A percentile compares a stretch with the other conserved stretches of the same genome.
Evolutionary conservation across 2,113 vertebrate genomes (phyloP).

Genomic region (Nipponia nippon): DNA sequence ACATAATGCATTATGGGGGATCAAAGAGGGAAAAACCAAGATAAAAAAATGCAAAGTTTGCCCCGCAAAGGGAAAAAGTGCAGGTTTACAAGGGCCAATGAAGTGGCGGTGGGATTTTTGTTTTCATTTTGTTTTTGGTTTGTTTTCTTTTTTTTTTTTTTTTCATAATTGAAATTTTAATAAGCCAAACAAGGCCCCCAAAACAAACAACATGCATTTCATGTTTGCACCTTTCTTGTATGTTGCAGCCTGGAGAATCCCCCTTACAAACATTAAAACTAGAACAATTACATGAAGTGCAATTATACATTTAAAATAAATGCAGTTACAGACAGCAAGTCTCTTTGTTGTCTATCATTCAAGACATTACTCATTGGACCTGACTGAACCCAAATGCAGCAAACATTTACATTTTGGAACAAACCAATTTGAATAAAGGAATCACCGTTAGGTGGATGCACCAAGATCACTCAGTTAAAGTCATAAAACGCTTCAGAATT

Average conservation of each 20-base stretch:
- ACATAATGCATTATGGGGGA: slow-evolving; percentile 99
- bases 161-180: slow-evolving; percentile 70
- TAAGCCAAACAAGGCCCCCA: slow-evolving; percentile 86
- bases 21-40: slow-evolving; percentile 87
- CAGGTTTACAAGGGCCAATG: slow-evolving; percentile 80
- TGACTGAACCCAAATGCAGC: slow-evolving; percentile 75
- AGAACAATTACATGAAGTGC: slow-evolving; percentile 70
- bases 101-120: slow-evolving; percentile 64
- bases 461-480: slow-evolving; percentile 47
- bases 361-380: slow-evolving; percentile 60
- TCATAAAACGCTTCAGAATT: slow-evolving; percentile 53
- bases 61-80: slow-evolving; percentile 80
- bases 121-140: slow-evolving; percentile 51
- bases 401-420: slow-evolving; percentile 76
- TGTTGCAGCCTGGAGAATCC: slow-evolving; percentile 92
- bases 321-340: slow-evolving; percentile 63
- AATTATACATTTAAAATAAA: slow-evolving; percentile 67
- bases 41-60: slow-evolving; percentile 83
- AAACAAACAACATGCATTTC: slow-evolving; percentile 98
- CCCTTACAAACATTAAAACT: slow-evolving; percentile 77
- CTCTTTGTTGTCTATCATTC: slow-evolving; percentile 38
- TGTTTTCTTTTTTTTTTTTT: slow-evolving; percentile 27
- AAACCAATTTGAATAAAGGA: slow-evolving; percentile 58
- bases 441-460: slow-evolving; percentile 55
- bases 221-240: slow-evolving; percentile 99